phyloP scores from a whole-genome alignment of 1,140 invertebrate species.

The Psilanteris sp. region DNA sequence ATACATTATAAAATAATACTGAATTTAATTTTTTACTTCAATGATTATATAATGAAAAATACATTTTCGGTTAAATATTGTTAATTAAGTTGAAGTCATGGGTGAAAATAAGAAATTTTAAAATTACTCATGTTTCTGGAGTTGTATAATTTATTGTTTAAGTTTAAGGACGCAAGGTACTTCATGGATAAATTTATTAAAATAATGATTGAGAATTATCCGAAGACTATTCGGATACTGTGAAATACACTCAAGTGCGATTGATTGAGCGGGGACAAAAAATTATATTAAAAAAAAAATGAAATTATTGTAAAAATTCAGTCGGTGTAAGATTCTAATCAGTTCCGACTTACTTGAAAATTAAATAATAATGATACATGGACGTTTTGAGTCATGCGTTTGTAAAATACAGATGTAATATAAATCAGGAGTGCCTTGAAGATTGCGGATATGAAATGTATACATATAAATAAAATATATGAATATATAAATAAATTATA shows the following conservation, averaged over 20 bases:
- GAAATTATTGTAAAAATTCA: not conserved
- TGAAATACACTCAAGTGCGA: conserved; percentile 43
- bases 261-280: conserved; percentile 19
- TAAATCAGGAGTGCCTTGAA: conserved; percentile 78
- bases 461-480: conserved; percentile 66
- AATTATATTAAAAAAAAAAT: no score
- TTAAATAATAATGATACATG: conserved; percentile 29
- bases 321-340: conserved; percentile 38
- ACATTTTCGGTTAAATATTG: conserved; percentile 19
- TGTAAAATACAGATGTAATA: conserved; percentile 81
- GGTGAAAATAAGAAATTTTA: not conserved
- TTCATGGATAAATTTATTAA: conserved; percentile 21
- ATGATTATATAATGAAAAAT: conserved; percentile 36
- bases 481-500: conserved; percentile 48
- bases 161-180: conserved; percentile 48
- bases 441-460: conserved; percentile 71
- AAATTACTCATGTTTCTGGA: conserved; percentile 14
- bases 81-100: conserved; percentile 1
- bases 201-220: conserved; percentile 9
- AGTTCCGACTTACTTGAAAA: conserved; percentile 34
- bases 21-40: conserved; percentile 21
- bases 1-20: no score
- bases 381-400: conserved; percentile 68
- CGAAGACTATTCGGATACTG: conserved; percentile 10
- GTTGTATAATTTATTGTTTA: conserved; percentile 48